These are phyloP conservation scores for Philotrypesis tridentata DNA, from an alignment of 1,140 invertebrate species.

Conservation along the genomic window DNA sequence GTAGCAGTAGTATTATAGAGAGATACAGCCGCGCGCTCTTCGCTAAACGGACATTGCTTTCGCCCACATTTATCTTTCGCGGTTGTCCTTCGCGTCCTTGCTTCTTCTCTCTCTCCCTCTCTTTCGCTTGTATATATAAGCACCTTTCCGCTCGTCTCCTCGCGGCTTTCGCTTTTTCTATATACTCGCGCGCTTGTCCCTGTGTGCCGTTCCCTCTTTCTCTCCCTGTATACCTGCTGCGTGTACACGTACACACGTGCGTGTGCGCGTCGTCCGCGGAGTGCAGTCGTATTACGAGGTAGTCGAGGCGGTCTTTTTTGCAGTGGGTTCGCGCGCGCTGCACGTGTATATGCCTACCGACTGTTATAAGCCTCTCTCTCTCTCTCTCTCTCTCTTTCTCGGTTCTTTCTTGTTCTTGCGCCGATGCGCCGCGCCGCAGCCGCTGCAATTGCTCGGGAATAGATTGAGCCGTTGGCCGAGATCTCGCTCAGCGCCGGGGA, in stretches of 20 bases:
- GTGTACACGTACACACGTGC: too few relatives aligned
- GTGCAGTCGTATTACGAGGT: constrained; percentile 15
- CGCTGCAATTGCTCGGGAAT: background rate
- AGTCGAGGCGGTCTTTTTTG: background rate
- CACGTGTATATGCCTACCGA: too few relatives aligned
- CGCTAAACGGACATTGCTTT: constrained; percentile 61
- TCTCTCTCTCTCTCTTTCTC: too few relatives aligned
- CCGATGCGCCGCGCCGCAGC: too few relatives aligned
- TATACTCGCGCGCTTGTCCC: background rate
- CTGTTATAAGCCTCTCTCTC: too few relatives aligned
- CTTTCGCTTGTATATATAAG: too few relatives aligned
- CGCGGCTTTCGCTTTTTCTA: constrained; percentile 20
- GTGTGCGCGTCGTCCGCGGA: too few relatives aligned
- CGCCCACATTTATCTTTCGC: constrained; percentile 61
- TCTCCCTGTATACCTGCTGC: constrained; percentile 22
- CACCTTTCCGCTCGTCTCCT: too few relatives aligned
- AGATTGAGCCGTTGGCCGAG: constrained; percentile 13
- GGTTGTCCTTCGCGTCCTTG: constrained; percentile 29
- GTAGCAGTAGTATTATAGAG: too few relatives aligned
- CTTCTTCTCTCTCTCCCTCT: constrained; percentile 14
- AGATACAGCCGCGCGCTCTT: constrained; percentile 27
- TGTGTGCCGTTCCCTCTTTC: background rate
- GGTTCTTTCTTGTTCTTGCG: background rate
- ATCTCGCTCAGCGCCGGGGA: background rate
- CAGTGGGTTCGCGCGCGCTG: background rate